Percentiles rank a stretch among this genome's conserved stretches.
Evolutionary conservation across 2,888 invertebrate species (phyloP).

Genomic region (Drosophila pullipes): DNA sequence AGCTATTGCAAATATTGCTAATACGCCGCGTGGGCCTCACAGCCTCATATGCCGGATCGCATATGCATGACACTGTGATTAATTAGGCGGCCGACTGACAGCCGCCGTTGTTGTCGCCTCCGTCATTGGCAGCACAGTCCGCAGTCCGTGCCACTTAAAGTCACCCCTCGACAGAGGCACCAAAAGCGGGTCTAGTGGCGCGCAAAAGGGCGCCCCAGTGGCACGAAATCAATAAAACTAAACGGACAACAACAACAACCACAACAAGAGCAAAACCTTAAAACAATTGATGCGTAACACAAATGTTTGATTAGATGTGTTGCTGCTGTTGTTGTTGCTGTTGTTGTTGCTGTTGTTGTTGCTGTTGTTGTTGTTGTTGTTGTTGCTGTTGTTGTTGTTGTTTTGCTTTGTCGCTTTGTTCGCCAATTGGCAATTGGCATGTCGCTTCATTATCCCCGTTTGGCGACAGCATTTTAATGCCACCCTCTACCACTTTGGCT

Average conservation of each 20-base stretch:
- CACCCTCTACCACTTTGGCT: background rate
- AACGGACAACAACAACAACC: slow-evolving; percentile 23
- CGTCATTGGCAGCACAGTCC: slow-evolving; percentile 45
- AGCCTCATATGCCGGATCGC: slow-evolving; percentile 53
- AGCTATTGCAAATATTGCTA: slow-evolving; percentile 58
- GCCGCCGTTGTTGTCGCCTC: slow-evolving; percentile 52
- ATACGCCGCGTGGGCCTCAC: slow-evolving; percentile 74
- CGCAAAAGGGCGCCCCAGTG: slow-evolving; percentile 70
- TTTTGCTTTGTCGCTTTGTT: slow-evolving; percentile 22
- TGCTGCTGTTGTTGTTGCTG: slow-evolving; percentile 20
- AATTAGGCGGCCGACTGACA: slow-evolving; percentile 67
- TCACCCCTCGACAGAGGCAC: slow-evolving; percentile 27
- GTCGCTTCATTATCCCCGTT: slow-evolving; percentile 58
- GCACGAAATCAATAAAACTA: slow-evolving; percentile 73
- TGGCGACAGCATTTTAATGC: slow-evolving; percentile 59
- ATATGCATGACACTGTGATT: slow-evolving; percentile 77
- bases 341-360: slow-evolving; percentile 16
- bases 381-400: slow-evolving; percentile 18
- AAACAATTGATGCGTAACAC: slow-evolving; percentile 60
- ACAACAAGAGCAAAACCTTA: slow-evolving; percentile 41
- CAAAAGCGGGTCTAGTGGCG: slow-evolving; percentile 37
- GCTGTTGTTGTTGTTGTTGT: slow-evolving; percentile 18
- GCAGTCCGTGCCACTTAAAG: slow-evolving; percentile 39
- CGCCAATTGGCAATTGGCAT: slow-evolving; percentile 73
- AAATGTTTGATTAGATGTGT: slow-evolving; percentile 68